Evolutionary conservation across 64 coral and sea anemone species (phyloP).

Genomic region (Actinia equina): DNA sequence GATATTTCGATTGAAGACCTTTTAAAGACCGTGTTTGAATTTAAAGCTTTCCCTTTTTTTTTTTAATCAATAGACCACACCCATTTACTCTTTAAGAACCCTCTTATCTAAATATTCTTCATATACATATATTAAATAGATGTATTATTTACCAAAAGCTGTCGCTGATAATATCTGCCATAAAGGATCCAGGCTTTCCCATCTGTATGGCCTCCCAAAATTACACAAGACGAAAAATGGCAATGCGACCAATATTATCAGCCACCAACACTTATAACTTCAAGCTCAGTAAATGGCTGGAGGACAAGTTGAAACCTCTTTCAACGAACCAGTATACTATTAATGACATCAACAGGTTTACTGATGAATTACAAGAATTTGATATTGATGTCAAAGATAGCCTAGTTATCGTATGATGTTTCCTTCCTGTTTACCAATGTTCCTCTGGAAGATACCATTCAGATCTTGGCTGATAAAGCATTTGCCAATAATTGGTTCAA

Average conservation of each 20-base stretch:
- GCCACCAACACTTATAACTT: no score
- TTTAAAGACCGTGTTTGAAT: no score
- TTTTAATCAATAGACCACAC: no score
- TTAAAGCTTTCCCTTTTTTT: no score
- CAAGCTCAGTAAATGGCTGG: conserved; percentile 6
- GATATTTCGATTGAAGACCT: no score
- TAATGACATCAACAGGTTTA: conserved; percentile 3
- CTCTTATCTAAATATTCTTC: no score
- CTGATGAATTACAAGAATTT: background rate
- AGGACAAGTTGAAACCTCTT: background rate
- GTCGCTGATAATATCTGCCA: background rate
- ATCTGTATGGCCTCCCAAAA: conserved; percentile 37
- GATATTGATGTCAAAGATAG: background rate
- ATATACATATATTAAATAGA: no score
- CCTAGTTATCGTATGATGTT: conserved; percentile 16
- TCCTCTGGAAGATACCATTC: conserved; percentile 12
- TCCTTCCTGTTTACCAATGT: conserved; percentile 12
- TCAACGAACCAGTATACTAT: background rate
- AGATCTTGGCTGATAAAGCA: conserved; percentile 3
- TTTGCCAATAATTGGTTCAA: conserved; percentile 24
- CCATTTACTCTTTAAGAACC: no score
- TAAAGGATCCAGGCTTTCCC: conserved; percentile 25
- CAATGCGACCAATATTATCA: no score
- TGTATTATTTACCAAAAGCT: no score
- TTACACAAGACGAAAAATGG: background rate